These are phyloP conservation scores for Haemorhous mexicanus DNA, from an alignment of 2,113 vertebrate species.

Conservation along the genomic window DNA sequence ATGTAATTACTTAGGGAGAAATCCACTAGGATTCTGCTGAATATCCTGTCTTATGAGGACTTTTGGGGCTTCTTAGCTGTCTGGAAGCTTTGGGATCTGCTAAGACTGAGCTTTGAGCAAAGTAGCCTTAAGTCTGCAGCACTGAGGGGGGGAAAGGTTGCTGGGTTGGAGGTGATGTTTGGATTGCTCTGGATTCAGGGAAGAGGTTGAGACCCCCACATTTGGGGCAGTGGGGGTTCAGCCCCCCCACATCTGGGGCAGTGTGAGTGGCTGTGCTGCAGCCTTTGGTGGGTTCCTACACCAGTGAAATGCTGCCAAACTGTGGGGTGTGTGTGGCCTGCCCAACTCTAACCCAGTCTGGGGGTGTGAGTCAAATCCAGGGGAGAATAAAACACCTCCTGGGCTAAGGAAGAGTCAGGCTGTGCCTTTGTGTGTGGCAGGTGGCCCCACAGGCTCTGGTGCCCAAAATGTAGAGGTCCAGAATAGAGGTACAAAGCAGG, in stretches of 20 bases:
- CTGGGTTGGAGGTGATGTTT: not conserved
- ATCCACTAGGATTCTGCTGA: not conserved
- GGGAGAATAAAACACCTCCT: not conserved
- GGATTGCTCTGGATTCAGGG: accelerated
- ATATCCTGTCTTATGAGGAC: not conserved
- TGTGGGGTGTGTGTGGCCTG: not conserved
- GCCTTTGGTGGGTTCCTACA: not conserved
- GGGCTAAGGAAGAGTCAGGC: not conserved
- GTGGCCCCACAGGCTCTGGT: not conserved
- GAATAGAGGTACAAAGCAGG: not conserved
- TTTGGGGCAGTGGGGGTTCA: not conserved
- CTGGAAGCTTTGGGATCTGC: constrained; percentile 5
- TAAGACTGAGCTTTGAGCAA: not conserved
- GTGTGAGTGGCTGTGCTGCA: accelerated
- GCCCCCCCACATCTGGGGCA: not conserved
- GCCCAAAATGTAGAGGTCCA: not conserved
- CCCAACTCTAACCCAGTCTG: not conserved
- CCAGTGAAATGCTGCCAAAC: accelerated
- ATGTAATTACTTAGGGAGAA: constrained; percentile 1
- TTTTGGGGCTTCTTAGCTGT: not conserved
- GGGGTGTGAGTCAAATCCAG: not conserved
- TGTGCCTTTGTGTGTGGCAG: not conserved
- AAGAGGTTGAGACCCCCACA: not conserved
- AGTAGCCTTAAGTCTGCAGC: not conserved
- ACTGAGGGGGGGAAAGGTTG: not conserved